Conservation (phyloP, 2,797 vertebrate genomes). For the Ceryle rudis region DNA sequence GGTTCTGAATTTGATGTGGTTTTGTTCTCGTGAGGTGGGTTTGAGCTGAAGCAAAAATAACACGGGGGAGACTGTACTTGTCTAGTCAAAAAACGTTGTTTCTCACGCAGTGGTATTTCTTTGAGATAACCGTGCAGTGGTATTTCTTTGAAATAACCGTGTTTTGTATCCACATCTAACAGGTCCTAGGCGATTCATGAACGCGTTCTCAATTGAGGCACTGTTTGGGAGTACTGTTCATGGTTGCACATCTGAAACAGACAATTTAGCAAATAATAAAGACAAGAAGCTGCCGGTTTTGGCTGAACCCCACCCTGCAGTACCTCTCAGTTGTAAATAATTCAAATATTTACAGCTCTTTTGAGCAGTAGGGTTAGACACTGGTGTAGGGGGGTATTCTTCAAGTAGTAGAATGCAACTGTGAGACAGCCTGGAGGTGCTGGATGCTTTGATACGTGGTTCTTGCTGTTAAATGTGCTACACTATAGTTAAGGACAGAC, state of each 20-base stretch:
- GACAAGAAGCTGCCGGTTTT: not conserved
- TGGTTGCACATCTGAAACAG: not conserved
- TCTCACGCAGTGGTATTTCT: not conserved
- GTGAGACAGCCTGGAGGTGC: not conserved
- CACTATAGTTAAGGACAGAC: not conserved
- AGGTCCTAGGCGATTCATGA: not conserved
- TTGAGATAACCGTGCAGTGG: not conserved
- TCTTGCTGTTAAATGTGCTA: not conserved
- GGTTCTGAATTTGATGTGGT: not conserved
- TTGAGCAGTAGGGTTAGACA: not conserved
- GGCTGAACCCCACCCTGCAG: not conserved
- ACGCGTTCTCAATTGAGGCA: not conserved
- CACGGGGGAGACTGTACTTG: not conserved
- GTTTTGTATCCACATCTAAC: not conserved
- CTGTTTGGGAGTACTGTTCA: not conserved
- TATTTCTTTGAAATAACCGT: not conserved
- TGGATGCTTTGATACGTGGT: not conserved
- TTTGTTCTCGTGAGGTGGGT: not conserved
- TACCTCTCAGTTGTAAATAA: not conserved
- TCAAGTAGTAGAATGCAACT: not conserved
- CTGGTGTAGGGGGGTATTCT: not conserved
- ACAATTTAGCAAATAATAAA: not conserved
- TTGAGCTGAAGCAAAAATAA: not conserved
- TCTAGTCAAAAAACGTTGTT: not conserved
- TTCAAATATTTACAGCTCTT: not conserved